Evolutionary conservation across 2,888 invertebrate species (phyloP).

Genomic region (Pimpla rufipes): DNA sequence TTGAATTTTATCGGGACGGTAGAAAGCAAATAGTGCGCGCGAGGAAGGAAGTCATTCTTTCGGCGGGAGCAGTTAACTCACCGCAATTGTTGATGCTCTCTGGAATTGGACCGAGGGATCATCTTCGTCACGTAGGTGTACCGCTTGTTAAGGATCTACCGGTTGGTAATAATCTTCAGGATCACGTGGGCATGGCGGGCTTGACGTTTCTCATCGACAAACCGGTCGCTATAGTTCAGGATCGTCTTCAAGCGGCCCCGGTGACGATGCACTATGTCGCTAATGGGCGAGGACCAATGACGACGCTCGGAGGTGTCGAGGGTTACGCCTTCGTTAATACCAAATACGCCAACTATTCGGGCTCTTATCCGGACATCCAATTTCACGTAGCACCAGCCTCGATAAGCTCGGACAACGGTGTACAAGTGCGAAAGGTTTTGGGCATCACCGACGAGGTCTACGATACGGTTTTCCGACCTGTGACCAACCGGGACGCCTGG

Average conservation of each 20-base stretch:
- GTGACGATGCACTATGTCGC: constrained; percentile 93
- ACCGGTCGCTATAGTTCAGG: constrained; percentile 93
- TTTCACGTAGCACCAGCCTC: constrained; percentile 97
- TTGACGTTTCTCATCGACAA: constrained; percentile 93
- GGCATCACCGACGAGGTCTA: constrained; percentile 93
- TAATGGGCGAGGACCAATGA: constrained; percentile 94
- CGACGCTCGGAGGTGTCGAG: constrained; percentile 94
- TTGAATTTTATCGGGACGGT: constrained; percentile 92
- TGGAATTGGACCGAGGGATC: constrained; percentile 92
- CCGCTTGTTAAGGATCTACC: constrained; percentile 91
- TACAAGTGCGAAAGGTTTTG: constrained; percentile 91
- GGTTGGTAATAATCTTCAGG: constrained; percentile 93
- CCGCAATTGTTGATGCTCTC: constrained; percentile 97
- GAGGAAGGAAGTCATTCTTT: constrained; percentile 93
- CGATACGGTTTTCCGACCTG: constrained; percentile 92
- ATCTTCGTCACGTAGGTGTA: constrained; percentile 90
- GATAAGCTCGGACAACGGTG: constrained; percentile 92
- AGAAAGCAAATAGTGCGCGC: constrained; percentile 90
- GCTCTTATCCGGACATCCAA: constrained; percentile 95
- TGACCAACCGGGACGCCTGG: constrained; percentile 93
- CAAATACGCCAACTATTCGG: constrained; percentile 91
- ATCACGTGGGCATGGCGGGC: constrained; percentile 95
- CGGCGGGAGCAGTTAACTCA: constrained; percentile 96
- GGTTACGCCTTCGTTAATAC: constrained; percentile 95
- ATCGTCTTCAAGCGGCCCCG: constrained; percentile 91